phyloP scores from a whole-genome alignment of 1,140 invertebrate genomes.

The Magallana gigas region DNA sequence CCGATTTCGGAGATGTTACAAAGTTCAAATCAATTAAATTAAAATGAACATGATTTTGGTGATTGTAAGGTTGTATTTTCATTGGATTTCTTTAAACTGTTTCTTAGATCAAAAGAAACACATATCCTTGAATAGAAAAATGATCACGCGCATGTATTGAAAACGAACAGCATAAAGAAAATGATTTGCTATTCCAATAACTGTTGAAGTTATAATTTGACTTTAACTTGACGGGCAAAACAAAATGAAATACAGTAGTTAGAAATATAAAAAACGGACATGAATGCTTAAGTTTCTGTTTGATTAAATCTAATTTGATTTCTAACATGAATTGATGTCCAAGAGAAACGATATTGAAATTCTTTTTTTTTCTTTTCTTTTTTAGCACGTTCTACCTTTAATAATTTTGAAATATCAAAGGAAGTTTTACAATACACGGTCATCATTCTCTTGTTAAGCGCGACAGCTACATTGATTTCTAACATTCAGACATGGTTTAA shows the following conservation, averaged over 20 bases:
- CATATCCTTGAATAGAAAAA: no score
- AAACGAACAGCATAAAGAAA: neutral
- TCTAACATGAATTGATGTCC: constrained; percentile 2
- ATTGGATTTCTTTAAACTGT: no score
- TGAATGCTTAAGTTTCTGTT: neutral
- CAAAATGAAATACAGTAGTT: no score
- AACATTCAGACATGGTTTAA: neutral
- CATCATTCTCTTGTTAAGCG: constrained; percentile 15
- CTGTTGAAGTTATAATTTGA: neutral
- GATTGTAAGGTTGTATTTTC: no score
- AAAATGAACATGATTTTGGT: no score
- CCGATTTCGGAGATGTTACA: no score
- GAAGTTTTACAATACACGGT: neutral
- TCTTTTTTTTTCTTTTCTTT: neutral
- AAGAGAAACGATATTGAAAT: neutral
- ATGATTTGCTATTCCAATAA: neutral
- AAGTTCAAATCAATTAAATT: no score
- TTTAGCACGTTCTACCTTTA: neutral
- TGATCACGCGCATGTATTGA: neutral
- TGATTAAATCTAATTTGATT: constrained; percentile 19
- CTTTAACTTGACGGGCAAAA: neutral
- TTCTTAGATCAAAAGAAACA: no score
- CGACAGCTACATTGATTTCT: neutral
- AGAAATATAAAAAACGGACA: neutral
- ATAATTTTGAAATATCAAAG: constrained; percentile 2